Conservation (phyloP, 2,888 invertebrate species). For the Callinectes sapidus region DNA sequence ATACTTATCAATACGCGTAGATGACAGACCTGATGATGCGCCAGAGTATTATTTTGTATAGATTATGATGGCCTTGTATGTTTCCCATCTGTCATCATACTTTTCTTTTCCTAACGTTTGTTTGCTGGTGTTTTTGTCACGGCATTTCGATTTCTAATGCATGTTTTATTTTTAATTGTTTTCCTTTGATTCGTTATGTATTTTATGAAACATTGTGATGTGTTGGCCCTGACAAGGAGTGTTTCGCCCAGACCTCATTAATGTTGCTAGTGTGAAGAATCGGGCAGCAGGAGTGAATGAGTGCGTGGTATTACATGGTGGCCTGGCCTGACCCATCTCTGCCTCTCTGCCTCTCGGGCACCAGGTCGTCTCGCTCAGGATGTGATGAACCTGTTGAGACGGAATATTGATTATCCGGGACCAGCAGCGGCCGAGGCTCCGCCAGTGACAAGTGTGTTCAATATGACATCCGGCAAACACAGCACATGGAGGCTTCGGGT, state of each 20-base stretch:
- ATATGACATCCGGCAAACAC: neutral
- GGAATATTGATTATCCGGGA: constrained; percentile 8
- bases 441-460: neutral
- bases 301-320: neutral
- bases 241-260: neutral
- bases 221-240: neutral
- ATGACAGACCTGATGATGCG: neutral
- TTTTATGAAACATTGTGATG: neutral
- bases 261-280: neutral
- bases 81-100: neutral
- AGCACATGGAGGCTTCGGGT: neutral
- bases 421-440: neutral
- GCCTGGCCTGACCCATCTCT: neutral
- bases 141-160: neutral
- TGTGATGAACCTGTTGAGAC: neutral
- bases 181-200: neutral
- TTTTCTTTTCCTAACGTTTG: neutral
- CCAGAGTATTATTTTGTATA: neutral
- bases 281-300: neutral
- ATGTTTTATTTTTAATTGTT: neutral
- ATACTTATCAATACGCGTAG: neutral
- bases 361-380: neutral
- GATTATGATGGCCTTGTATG: too few species aligned
- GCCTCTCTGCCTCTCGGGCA: neutral
- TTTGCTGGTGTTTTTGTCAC: neutral